These are phyloP conservation scores for Dysdera silvatica DNA, from an alignment of 1,140 invertebrate genomes.

Conservation along the genomic window DNA sequence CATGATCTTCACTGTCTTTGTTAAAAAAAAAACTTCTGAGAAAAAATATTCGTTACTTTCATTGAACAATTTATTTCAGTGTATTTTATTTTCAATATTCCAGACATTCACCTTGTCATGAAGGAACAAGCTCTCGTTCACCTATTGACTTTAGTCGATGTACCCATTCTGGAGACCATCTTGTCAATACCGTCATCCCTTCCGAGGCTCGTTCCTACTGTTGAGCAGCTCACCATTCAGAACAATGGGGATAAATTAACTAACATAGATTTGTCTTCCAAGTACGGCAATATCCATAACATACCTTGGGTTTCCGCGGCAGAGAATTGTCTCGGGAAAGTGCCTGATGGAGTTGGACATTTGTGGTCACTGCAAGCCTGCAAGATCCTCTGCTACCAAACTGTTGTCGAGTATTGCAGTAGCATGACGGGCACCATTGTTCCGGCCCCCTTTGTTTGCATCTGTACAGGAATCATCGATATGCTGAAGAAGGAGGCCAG, in stretches of 20 bases:
- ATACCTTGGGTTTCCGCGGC: constrained; percentile 17
- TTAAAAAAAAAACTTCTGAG: constrained; percentile 6
- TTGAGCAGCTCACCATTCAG: constrained; percentile 10
- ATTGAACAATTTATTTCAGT: no score
- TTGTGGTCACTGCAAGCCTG: constrained; percentile 26
- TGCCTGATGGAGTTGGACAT: constrained; percentile 7
- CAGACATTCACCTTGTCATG: no score
- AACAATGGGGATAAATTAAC: no score
- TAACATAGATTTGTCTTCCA: constrained; percentile 22
- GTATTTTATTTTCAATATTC: no score
- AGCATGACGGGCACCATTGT: constrained; percentile 14
- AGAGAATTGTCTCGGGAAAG: constrained; percentile 1
- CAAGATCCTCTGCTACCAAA: constrained; percentile 22
- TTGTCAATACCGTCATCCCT: constrained; percentile 9
- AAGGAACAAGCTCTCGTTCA: constrained; percentile 14
- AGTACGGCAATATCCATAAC: constrained; percentile 7
- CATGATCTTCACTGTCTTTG: no score
- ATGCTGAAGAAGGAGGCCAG: constrained; percentile 16
- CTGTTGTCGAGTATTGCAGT: constrained; percentile 19
- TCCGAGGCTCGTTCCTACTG: constrained; percentile 8
- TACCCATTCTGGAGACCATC: constrained; percentile 16
- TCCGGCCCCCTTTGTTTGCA: constrained; percentile 15
- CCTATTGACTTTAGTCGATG: constrained; percentile 9
- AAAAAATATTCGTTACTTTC: no score
- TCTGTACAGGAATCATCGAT: constrained; percentile 11